Evolutionary conservation across 2,113 vertebrate genomes (phyloP).

Genomic region (Paramisgurnus dabryanus): DNA sequence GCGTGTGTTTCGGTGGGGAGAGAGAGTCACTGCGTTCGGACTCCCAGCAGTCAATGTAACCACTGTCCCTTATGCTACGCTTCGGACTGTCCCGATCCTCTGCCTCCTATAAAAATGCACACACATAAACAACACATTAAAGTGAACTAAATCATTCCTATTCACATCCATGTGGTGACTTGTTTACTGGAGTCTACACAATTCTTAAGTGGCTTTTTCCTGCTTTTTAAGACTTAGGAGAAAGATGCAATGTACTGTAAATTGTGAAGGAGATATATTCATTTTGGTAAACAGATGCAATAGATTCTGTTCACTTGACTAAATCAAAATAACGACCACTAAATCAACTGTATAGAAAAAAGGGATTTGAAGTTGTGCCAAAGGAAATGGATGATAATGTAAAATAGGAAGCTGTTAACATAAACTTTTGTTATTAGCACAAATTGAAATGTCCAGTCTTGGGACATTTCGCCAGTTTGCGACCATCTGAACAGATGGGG

Average conservation of each 20-base stretch:
- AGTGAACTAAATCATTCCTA: background rate
- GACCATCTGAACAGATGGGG: conserved; percentile 59
- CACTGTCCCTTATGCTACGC: conserved; percentile 92
- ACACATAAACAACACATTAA: conserved; percentile 34
- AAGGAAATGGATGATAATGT: background rate
- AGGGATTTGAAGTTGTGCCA: background rate
- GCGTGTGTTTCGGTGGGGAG: conserved; percentile 87
- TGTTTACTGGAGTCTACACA: background rate
- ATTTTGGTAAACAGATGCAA: too few species aligned
- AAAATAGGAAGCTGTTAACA: background rate
- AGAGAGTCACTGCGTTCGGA: conserved; percentile 95
- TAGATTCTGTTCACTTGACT: too few species aligned
- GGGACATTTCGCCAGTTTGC: conserved; percentile 34
- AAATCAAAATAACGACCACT: too few species aligned
- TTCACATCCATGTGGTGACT: background rate
- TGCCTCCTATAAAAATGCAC: conserved; percentile 78
- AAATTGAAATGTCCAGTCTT: too few species aligned
- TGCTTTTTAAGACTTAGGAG: too few species aligned
- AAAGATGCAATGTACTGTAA: too few species aligned
- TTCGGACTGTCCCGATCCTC: conserved; percentile 91
- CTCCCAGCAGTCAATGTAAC: conserved; percentile 98
- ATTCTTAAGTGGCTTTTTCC: too few species aligned
- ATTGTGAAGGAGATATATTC: too few species aligned
- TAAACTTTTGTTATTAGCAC: background rate
- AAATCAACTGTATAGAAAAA: background rate